Conservation (phyloP, 2,888 invertebrate species). For the Eretmocerus hayati region DNA sequence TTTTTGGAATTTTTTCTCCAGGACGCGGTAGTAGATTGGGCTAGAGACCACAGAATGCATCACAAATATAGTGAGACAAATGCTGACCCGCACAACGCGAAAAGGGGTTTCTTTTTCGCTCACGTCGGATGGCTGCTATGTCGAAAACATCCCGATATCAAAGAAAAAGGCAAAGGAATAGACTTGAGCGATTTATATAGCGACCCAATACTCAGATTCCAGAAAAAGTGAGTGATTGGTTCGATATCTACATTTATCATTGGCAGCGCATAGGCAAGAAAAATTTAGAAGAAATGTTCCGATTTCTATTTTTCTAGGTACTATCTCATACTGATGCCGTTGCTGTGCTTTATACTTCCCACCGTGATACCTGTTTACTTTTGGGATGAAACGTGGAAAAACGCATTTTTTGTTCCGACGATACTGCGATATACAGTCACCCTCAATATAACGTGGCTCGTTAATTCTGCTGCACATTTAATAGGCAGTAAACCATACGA, state of each 20-base stretch:
- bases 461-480: not conserved
- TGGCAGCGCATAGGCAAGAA: no score
- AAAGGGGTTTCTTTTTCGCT: slow-evolving; percentile 88
- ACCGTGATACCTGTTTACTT: slow-evolving; percentile 59
- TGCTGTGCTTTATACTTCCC: slow-evolving; percentile 68
- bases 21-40: slow-evolving; percentile 73
- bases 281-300: no score
- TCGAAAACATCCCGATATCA: slow-evolving; percentile 82
- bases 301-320: no score
- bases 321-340: slow-evolving; percentile 59
- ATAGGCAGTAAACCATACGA: not conserved
- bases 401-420: not conserved
- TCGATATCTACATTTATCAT: not conserved
- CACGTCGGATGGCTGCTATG: slow-evolving; percentile 82
- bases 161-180: slow-evolving; percentile 69
- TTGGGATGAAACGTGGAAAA: slow-evolving; percentile 60
- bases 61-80: slow-evolving; percentile 92
- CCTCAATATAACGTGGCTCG: not conserved
- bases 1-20: no score
- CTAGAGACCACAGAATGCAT: slow-evolving; percentile 72
- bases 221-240: slow-evolving; percentile 63
- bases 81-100: slow-evolving; percentile 90
- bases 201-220: slow-evolving; percentile 80
- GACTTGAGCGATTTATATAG: slow-evolving; percentile 79
- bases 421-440: not conserved